Evolutionary conservation across 2,113 vertebrate genomes (phyloP), one percentile per base, ranked within the genome.

Genomic region (Myanophis thanlyinensis): DNA sequence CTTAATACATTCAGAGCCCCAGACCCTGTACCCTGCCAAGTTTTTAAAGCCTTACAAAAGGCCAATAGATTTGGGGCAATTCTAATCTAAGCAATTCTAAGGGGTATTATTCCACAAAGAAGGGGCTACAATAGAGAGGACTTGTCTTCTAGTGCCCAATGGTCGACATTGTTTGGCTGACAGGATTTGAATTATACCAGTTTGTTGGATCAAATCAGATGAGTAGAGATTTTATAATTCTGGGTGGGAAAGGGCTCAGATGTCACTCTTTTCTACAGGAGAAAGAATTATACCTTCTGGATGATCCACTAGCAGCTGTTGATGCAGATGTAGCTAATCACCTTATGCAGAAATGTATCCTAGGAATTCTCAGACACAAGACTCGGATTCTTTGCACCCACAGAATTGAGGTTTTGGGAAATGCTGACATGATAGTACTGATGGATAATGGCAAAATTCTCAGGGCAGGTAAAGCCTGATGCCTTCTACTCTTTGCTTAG

Each of bases 301-400:
- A 99, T 46, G 99, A 99, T 94, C 99, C 99, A 2, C 93, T 99
- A 96, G 99, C 99, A 30, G 99, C 99, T 1, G 99, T 99, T 3
- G 99, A 99, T 94, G 95, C 98, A 15, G 98, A 99, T 0, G 99
- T 99, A 94, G 99, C 99, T 10, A 96, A 96, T 48, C 99, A 99
- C 95, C 98, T 99, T n/a, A 98, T 99, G 97, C 97, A 96, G 93
- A 98, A 97, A 92, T 99, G 99, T 95, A 97, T 99, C 94, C 91
- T 99, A 4, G 98, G 98, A 94, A 93, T 98, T 92, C 98, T 99
- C 85, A 95, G 94, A 89, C 95, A 97, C 90, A 99, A 98, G 95
- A 99, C 99, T 86, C 98, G 99, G 94, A 98, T 99, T 95, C 98
- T 99, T 48, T 99, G 99, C 95, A 99, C 99, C 0, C 99, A 99